Evolutionary conservation across 2,888 invertebrate species (phyloP).

Genomic region (Tetragonisca angustula): DNA sequence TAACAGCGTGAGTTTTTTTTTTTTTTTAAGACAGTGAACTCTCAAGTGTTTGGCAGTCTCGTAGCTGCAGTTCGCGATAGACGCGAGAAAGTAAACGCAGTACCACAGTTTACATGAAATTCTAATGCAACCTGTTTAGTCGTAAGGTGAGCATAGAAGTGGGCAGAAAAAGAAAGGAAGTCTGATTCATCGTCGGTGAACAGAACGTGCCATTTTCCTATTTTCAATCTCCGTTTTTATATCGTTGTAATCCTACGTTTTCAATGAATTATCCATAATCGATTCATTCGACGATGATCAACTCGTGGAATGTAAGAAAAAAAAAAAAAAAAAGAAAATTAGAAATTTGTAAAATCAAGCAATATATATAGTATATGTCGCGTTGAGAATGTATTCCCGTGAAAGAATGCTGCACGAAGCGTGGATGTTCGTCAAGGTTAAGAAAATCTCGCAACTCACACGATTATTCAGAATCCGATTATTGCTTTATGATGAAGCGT

Average conservation of each 20-base stretch:
- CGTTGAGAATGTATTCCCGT: constrained; percentile 19
- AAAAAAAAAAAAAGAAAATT: neutral
- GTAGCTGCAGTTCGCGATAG: neutral
- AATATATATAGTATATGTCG: neutral
- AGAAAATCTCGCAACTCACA: constrained; percentile 47
- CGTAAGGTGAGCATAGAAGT: constrained; percentile 5
- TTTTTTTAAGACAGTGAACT: too few species aligned
- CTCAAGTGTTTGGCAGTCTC: neutral
- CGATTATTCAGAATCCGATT: constrained; percentile 42
- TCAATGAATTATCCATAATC: neutral
- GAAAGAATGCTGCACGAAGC: constrained; percentile 47
- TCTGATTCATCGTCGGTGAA: constrained; percentile 4
- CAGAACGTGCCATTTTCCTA: neutral
- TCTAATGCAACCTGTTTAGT: constrained; percentile 20
- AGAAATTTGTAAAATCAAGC: constrained; percentile 8
- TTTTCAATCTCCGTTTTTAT: neutral
- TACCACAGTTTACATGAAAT: neutral
- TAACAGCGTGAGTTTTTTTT: neutral
- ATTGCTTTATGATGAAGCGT: constrained; percentile 48
- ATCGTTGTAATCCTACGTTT: neutral
- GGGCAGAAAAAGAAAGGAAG: constrained; percentile 31
- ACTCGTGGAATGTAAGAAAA: neutral
- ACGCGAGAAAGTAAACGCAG: constrained; percentile 9
- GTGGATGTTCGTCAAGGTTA: constrained; percentile 67
- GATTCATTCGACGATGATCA: neutral